Percentiles rank a stretch among this genome's conserved stretches.
Conservation (phyloP, 2,888 invertebrate genomes). For the Acleris holmiana region DNA sequence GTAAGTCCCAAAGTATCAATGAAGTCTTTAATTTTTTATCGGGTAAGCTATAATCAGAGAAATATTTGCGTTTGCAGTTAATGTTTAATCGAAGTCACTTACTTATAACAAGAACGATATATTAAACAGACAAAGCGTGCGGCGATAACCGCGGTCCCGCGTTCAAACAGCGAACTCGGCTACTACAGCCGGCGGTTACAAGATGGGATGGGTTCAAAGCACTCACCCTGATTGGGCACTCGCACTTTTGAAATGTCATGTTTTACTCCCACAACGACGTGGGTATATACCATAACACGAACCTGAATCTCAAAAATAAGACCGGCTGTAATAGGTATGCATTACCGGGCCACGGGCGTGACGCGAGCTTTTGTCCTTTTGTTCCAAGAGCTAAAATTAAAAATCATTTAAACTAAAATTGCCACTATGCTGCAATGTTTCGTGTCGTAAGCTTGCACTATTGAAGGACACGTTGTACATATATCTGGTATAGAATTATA, state of each 20-base stretch:
- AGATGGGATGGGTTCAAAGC: constrained; percentile 33
- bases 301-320: constrained; percentile 9
- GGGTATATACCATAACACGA: constrained; percentile 10
- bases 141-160: constrained; percentile 16
- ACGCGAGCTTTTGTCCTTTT: no score
- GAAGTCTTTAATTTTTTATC: not conserved
- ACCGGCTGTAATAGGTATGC: not conserved
- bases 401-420: no score
- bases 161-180: constrained; percentile 31
- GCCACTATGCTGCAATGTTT: no score
- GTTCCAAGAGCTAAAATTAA: no score
- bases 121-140: constrained; percentile 13
- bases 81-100: not conserved
- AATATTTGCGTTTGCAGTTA: no score
- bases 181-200: constrained; percentile 21
- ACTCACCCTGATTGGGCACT: constrained; percentile 37
- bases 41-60: no score
- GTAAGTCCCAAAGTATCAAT: not conserved
- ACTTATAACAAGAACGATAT: not conserved
- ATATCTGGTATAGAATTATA: no score
- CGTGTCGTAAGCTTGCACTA: no score
- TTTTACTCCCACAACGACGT: constrained; percentile 25
- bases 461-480: no score
- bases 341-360: not conserved
- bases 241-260: constrained; percentile 35